A percentile compares a stretch with the other conserved stretches of the same genome.
These are phyloP conservation scores for Rafetus swinhoei DNA, from an alignment of 2,113 vertebrate genomes.

Conservation along the genomic window DNA sequence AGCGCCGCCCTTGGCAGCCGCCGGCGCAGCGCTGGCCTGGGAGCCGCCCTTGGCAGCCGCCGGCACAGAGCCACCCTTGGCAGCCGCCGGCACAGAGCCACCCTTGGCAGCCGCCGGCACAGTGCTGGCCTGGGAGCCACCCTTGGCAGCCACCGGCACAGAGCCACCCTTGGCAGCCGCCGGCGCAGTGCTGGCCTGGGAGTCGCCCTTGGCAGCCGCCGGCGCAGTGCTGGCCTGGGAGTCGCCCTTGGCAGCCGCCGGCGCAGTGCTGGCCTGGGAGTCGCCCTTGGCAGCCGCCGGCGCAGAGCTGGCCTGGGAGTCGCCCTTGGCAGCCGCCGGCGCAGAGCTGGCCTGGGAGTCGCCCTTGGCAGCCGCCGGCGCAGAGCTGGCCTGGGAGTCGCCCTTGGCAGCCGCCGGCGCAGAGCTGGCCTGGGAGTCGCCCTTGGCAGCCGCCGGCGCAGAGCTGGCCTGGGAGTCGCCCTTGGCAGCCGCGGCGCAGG, in stretches of 20 bases:
- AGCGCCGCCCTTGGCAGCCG: neutral
- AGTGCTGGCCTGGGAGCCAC: neutral
- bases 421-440: neutral
- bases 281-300: neutral
- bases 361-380: conserved; percentile 37
- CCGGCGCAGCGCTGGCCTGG: neutral
- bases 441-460: neutral
- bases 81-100: neutral
- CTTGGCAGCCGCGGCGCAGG: conserved; percentile 50
- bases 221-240: no score
- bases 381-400: conserved; percentile 37
- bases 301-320: neutral
- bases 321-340: neutral
- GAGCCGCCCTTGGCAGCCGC: no score
- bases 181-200: neutral
- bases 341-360: neutral
- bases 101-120: neutral
- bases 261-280: neutral
- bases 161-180: conserved; percentile 25
- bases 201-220: neutral
- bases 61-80: neutral
- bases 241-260: no score
- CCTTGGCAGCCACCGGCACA: neutral
- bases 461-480: conserved; percentile 39
- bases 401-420: conserved; percentile 7